These are phyloP conservation scores for Amniataba percoides DNA, from an alignment of 2,797 vertebrate genomes.

Conservation along the genomic window DNA sequence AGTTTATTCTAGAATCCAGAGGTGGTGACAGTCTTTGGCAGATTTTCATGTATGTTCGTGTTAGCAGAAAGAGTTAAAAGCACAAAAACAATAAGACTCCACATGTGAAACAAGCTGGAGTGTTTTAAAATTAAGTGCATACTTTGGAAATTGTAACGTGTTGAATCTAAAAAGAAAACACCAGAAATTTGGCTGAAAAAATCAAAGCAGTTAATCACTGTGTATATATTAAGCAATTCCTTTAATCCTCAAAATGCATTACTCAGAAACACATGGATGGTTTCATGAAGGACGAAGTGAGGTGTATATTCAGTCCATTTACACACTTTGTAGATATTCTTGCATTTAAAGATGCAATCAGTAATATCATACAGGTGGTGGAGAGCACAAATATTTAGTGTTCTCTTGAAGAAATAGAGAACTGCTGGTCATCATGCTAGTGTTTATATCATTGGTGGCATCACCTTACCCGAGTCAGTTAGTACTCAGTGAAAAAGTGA, in stretches of 20 bases:
- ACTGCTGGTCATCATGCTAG: constrained; percentile 35
- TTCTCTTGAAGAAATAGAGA: constrained; percentile 13
- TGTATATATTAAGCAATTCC: constrained; percentile 25
- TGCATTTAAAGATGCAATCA: constrained; percentile 50
- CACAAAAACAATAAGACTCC: constrained; percentile 32
- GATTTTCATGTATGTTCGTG: constrained; percentile 16
- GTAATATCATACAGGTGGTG: constrained; percentile 16
- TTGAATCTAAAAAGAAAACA: neutral
- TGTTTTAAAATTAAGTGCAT: constrained; percentile 15
- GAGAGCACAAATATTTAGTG: neutral
- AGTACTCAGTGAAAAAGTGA: neutral
- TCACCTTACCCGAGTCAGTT: constrained; percentile 17
- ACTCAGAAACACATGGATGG: constrained; percentile 25
- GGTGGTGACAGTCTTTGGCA: constrained; percentile 32
- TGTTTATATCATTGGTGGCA: constrained; percentile 3
- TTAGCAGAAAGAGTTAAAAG: constrained; percentile 24
- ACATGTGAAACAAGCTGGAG: constrained; percentile 27
- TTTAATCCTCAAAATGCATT: constrained; percentile 46
- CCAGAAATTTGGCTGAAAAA: constrained; percentile 15
- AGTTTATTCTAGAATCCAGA: constrained; percentile 11
- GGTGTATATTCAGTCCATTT: constrained; percentile 34
- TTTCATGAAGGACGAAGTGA: constrained; percentile 22
- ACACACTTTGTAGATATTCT: constrained; percentile 19
- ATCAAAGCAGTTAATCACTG: constrained; percentile 24
- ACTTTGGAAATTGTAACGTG: constrained; percentile 7